Evolutionary conservation across 2,888 invertebrate species (phyloP), one percentile per base, ranked within the genome.

Genomic region (Microplitis manilae): DNA sequence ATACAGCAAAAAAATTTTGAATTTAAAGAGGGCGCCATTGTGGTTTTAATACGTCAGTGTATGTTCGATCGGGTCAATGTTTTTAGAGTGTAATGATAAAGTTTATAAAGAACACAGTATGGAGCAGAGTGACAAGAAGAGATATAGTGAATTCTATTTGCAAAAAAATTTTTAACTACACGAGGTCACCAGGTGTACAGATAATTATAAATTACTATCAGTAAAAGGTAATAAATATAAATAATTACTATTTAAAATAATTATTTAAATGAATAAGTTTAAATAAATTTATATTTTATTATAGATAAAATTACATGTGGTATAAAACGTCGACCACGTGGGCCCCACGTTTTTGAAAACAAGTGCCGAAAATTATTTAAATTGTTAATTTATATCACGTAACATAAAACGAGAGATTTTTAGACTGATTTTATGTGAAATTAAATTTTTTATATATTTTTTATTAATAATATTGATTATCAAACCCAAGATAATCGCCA

Each of bases 271-370:
- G 40, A 39, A 73, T 67, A 6, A 59, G 20, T 40, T 9, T 68
- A 40, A 59, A 68, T 39, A 73, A 2, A 67, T 50, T n/a, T 17
- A 30, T 50, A 72, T 60, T 77, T 20, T n/a, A 67, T 72, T 69
- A 62, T 75, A 60, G 50, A 13, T 8, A 68, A 62, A 77, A 72
- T 68, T 81, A 82, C 85, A 83, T 84, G 83, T 82, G 81, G 82
- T 75, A 81, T 65, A 80, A 40, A 61, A 59, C 81, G 50, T 50
- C 50, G 81, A 85, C 85, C 86, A 86, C 87, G 86, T 87, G 86
- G 86, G 78, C 82, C 83, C 83, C 80, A 82, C 80, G 81, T 81
- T 82, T 77, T 76, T 77, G 74, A 75, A 81, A 83, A 80, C 82
- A 81, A 84, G 82, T 82, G 79, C 80, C 79, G 81, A 77, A 79